Base-by-base conservation (phyloP, 2,113 vertebrate species). In the Fulmarus glacialis region DNA sequence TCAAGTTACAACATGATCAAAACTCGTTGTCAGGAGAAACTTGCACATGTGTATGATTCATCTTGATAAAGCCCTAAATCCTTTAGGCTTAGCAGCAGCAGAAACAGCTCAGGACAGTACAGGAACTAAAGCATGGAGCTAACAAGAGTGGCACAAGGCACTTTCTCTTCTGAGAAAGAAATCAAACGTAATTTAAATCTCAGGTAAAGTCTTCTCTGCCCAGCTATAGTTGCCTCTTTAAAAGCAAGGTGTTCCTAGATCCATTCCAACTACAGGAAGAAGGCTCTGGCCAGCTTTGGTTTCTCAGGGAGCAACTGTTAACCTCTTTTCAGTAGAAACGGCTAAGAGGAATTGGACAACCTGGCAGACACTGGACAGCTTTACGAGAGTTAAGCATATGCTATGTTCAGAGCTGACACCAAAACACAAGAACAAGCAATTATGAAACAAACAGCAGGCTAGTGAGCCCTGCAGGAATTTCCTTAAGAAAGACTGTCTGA, bases 1-100 rank as follows among this genome's bases (percentile, higher is more conserved):
- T 93, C 91, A 89, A 94, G 96, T 97, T 96, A 15, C 50, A 88
- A 88, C 97, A 93, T 0, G 96, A 96, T 24, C 74, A 26, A n/a
- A 53, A 88, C 71, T 77, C 11, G 4, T 15, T 70, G 83, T 82
- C 73, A 89, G 84, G 87, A 94, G 77, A 82, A 96, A 68, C 81
- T 68, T 48, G 89, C 77, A 79, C 80, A 80, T 82, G 80, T 67
- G 84, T 20, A 11, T 97, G 96, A 97, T 91, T 97, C 95, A 91
- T 24, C 27, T 8, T 43, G 94, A 94, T 97, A 94, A 97, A 96
- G 58, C 60, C 55, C 82, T 59, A 63, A 96, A 86, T 86, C 67
- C 71, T 88, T 32, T 13, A 15, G 70, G 89, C 77, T 92, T n/a
- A 78, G 74, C 11, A 73, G 62, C 74, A 52, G 60, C 77, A 89